Percentiles rank a stretch among this genome's conserved stretches.
These are phyloP conservation scores for Mus minutoides DNA, from an alignment of 2,797 vertebrate genomes.

Conservation along the genomic window DNA sequence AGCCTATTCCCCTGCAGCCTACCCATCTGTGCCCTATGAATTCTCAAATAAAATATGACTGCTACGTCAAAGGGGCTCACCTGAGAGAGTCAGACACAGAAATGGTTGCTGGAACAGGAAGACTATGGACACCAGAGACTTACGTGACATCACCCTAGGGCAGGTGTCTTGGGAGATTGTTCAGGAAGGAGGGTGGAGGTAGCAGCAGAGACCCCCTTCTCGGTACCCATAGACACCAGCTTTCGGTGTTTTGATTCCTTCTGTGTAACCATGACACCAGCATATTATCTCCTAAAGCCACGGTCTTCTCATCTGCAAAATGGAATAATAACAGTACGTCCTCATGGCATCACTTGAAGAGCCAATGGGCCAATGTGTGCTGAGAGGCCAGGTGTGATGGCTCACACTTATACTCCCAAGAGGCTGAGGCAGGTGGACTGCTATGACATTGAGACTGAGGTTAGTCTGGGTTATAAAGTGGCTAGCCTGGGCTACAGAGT, in stretches of 20 bases:
- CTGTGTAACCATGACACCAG: neutral
- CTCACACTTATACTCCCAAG: neutral
- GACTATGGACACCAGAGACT: neutral
- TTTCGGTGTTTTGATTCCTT: neutral
- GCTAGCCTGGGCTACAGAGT: neutral
- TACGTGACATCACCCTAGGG: neutral
- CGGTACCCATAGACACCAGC: neutral
- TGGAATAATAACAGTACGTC: neutral
- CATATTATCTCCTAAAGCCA: neutral
- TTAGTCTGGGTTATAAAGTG: neutral
- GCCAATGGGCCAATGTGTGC: neutral
- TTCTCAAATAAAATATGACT: neutral
- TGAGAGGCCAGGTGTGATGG: neutral
- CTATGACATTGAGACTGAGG: neutral
- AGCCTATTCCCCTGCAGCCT: neutral
- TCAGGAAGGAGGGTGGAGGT: neutral
- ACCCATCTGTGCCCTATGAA: neutral
- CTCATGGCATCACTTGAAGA: neutral
- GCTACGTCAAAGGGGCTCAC: neutral
- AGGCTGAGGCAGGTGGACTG: neutral
- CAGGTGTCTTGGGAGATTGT: neutral
- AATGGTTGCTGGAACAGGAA: neutral
- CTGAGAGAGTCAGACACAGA: neutral
- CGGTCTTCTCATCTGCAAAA: conserved; percentile 13
- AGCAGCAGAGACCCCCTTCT: neutral